Conservation (phyloP, 1,140 invertebrate genomes). For the Acromyrmex echinatior region DNA sequence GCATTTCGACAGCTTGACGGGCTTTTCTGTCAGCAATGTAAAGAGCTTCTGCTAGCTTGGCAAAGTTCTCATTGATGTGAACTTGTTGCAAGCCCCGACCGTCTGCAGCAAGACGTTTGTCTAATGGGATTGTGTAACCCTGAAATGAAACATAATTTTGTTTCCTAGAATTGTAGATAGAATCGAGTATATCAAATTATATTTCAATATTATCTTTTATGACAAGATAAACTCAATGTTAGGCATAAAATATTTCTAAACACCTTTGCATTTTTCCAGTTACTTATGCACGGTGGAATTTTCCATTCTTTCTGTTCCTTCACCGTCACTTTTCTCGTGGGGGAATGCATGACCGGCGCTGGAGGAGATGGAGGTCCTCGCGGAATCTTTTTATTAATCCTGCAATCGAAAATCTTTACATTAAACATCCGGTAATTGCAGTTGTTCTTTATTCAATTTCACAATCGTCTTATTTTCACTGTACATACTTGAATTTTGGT, state of each 20-base stretch:
- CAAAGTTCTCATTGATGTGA: conserved; percentile 99
- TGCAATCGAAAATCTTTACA: conserved; percentile 79
- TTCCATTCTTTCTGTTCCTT: conserved; percentile 99
- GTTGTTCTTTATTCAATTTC: neutral
- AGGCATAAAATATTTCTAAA: neutral
- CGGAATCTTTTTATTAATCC: conserved; percentile 98
- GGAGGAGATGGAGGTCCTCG: conserved; percentile 99
- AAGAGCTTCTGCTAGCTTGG: conserved; percentile 98
- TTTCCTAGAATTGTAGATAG: neutral
- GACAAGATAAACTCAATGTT: neutral
- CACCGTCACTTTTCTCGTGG: conserved; percentile 98
- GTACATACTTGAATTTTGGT: conserved; percentile 94
- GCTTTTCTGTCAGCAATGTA: conserved; percentile 99
- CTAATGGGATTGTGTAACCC: conserved; percentile 99
- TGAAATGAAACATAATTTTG: conserved; percentile 74
- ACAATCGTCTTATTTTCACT: neutral
- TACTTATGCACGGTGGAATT: conserved; percentile 99
- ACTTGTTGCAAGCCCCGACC: conserved; percentile 98
- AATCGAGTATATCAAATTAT: neutral
- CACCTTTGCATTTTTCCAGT: conserved; percentile 99
- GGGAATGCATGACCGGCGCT: conserved; percentile 98
- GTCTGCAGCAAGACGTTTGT: conserved; percentile 99
- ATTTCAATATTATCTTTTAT: neutral
- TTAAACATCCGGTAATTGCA: conserved; percentile 16
- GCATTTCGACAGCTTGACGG: conserved; percentile 97